Conservation (phyloP, 92 coral and sea anemone genomes). For the Phenganax marumi region DNA sequence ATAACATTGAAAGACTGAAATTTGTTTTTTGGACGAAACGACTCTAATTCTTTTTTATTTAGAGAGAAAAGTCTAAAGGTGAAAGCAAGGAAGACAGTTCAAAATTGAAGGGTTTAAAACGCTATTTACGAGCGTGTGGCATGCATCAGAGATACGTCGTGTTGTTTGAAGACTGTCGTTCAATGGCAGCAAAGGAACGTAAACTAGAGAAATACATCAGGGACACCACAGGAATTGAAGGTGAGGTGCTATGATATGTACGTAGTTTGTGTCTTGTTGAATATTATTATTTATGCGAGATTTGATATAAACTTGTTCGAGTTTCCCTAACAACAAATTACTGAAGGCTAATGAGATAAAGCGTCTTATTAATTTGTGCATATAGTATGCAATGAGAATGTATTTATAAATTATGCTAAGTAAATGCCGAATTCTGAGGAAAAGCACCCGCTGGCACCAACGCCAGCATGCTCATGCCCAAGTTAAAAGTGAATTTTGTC, state of each 20-base stretch:
- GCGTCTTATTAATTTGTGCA: no score
- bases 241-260: slow-evolving; percentile 38
- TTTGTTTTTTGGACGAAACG: not conserved
- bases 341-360: not conserved
- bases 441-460: no score
- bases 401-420: no score
- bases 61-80: slow-evolving; percentile 42
- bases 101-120: slow-evolving; percentile 72
- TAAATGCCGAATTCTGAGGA: no score
- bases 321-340: not conserved
- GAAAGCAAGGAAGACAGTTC: slow-evolving; percentile 65
- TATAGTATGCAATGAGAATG: no score
- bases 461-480: no score
- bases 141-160: slow-evolving; percentile 66
- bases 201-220: slow-evolving; percentile 65
- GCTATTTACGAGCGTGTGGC: slow-evolving; percentile 73
- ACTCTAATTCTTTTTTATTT: not conserved
- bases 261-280: not conserved
- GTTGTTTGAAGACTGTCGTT: slow-evolving; percentile 75
- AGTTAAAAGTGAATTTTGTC: no score
- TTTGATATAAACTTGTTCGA: not conserved
- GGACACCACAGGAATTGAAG: slow-evolving; percentile 78
- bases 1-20: no score
- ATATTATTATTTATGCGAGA: not conserved
- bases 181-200: slow-evolving; percentile 80